Percentiles rank a stretch among this genome's conserved stretches.
Evolutionary conservation across 2,113 vertebrate genomes (phyloP).

Genomic region (Plecotus auritus): DNA sequence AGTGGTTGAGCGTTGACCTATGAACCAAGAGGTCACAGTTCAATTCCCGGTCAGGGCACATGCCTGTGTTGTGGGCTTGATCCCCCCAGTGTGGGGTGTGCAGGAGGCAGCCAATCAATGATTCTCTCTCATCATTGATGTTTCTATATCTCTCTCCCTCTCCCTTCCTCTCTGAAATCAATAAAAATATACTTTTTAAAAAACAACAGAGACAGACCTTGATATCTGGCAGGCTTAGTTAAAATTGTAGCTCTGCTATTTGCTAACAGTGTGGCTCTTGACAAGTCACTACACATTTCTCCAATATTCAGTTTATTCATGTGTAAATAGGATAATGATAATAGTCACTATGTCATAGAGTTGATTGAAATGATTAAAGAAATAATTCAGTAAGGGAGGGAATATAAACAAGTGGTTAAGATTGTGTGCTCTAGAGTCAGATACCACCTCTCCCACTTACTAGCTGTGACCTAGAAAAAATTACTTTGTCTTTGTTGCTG

Average conservation of each 20-base stretch:
- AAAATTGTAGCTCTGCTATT: neutral
- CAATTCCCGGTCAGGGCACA: too few species aligned
- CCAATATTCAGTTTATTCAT: neutral
- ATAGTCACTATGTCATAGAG: neutral
- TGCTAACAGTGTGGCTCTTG: neutral
- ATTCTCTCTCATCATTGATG: too few species aligned
- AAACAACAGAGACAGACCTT: neutral
- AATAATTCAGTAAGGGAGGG: neutral
- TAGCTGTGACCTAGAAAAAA: neutral
- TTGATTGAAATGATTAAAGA: constrained; percentile 1
- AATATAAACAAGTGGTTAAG: neutral
- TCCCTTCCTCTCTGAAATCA: too few species aligned
- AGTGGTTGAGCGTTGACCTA: too few species aligned
- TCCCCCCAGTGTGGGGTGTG: too few species aligned
- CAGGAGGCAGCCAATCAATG: too few species aligned
- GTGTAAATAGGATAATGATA: neutral
- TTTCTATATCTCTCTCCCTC: too few species aligned
- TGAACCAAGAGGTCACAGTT: too few species aligned
- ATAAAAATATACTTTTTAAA: too few species aligned
- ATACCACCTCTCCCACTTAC: neutral
- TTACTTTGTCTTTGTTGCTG: neutral
- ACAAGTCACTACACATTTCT: neutral
- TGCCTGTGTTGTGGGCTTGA: too few species aligned
- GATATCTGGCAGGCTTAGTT: neutral
- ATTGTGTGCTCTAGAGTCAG: neutral